phyloP scores from a whole-genome alignment of 2,797 vertebrate species.

The Valencia hispanica region DNA sequence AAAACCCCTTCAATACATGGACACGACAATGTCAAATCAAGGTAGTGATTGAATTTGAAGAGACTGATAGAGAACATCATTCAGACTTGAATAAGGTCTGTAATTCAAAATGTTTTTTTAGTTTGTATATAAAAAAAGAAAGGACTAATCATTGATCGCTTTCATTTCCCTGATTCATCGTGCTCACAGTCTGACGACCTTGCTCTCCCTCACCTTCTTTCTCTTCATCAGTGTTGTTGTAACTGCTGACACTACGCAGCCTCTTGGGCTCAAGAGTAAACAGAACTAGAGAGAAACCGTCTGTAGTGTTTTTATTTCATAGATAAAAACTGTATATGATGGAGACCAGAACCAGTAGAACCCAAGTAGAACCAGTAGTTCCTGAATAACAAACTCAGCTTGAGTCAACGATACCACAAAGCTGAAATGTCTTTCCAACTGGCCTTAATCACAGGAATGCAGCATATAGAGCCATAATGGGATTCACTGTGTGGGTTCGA shows the following conservation, averaged over 20 bases:
- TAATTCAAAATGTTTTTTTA: conserved; percentile 5
- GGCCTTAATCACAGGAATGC: conserved; percentile 51
- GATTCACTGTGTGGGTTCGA: conserved; percentile 42
- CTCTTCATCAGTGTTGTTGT: conserved; percentile 19
- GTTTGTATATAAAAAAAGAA: neutral
- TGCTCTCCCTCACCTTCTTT: neutral
- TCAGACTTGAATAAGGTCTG: conserved; percentile 7
- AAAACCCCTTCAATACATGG: neutral
- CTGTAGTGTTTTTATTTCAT: neutral
- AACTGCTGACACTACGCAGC: conserved; percentile 17
- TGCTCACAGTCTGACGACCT: neutral
- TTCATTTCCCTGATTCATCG: conserved; percentile 1
- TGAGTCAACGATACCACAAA: conserved; percentile 7
- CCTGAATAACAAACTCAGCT: conserved; percentile 11
- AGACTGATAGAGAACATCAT: neutral
- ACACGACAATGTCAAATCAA: neutral
- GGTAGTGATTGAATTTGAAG: conserved; percentile 11
- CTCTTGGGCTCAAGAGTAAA: conserved; percentile 7
- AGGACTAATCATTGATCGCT: neutral
- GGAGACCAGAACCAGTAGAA: neutral
- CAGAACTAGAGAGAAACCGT: neutral
- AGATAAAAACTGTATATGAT: neutral
- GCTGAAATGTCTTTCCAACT: neutral
- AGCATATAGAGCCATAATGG: conserved; percentile 34
- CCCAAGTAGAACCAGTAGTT: neutral